phyloP scores from a whole-genome alignment of 1,140 invertebrate genomes.

The Hycleus phaleratus region DNA sequence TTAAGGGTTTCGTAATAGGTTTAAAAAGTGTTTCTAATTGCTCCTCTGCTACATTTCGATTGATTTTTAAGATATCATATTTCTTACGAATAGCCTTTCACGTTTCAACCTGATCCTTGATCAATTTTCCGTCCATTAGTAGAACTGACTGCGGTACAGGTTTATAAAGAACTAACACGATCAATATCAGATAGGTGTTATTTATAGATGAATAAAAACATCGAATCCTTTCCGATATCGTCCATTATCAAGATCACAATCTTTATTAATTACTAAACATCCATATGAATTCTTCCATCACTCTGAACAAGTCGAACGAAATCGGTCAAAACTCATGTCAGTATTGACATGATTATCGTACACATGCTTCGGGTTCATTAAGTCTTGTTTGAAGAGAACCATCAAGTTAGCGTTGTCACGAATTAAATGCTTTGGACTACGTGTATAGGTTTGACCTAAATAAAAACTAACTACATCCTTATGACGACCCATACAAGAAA shows the following conservation, averaged over 20 bases:
- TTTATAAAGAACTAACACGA: not conserved
- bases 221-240: slow-evolving; percentile 1
- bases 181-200: no score
- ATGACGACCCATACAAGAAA: slow-evolving; percentile 39
- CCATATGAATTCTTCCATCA: slow-evolving; percentile 28
- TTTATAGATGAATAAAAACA: no score
- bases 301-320: slow-evolving; percentile 24
- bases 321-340: slow-evolving; percentile 30
- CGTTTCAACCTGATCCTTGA: not conserved
- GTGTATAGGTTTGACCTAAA: slow-evolving; percentile 14
- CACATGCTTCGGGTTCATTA: slow-evolving; percentile 39
- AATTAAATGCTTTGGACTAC: slow-evolving; percentile 40
- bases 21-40: not conserved
- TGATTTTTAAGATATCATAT: not conserved
- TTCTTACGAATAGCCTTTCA: not conserved
- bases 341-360: no score
- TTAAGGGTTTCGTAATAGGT: slow-evolving; percentile 1
- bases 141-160: not conserved
- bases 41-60: not conserved
- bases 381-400: slow-evolving; percentile 41
- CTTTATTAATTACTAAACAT: slow-evolving; percentile 16
- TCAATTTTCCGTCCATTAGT: not conserved
- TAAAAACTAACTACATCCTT: slow-evolving; percentile 38
- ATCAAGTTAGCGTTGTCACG: slow-evolving; percentile 41
- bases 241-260: not conserved